Conservation (phyloP, 2,797 vertebrate genomes). For the Anguilla anguilla region DNA sequence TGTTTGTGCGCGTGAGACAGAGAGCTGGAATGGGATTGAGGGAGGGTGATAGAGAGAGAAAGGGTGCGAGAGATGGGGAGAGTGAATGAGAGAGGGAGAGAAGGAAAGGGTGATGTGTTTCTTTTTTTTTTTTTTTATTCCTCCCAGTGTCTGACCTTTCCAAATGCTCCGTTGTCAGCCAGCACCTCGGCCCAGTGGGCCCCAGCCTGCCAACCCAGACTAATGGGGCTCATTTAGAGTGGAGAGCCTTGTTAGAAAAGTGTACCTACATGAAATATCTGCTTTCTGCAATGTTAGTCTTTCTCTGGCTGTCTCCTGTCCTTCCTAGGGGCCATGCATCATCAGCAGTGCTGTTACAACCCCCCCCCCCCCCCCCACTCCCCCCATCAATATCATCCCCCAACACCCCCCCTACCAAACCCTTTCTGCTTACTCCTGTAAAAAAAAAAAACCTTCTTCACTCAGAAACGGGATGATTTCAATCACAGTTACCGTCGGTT, state of each 20-base stretch:
- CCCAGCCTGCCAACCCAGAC: slow-evolving; percentile 41
- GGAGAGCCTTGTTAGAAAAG: slow-evolving; percentile 48
- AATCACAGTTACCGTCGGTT: slow-evolving; percentile 45
- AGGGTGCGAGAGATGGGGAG: neutral
- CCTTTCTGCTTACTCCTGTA: slow-evolving; percentile 18
- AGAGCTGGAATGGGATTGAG: neutral
- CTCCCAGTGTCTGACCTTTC: slow-evolving; percentile 59
- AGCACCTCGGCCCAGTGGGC: slow-evolving; percentile 44
- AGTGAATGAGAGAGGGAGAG: neutral
- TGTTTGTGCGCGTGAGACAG: neutral
- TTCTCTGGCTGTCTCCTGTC: slow-evolving; percentile 30
- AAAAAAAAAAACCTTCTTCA: slow-evolving; percentile 17
- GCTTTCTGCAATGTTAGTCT: slow-evolving; percentile 43
- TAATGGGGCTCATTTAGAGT: slow-evolving; percentile 59
- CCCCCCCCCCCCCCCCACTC: neutral
- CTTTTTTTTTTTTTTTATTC: slow-evolving; percentile 31
- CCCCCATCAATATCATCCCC: neutral
- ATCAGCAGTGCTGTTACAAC: slow-evolving; percentile 20
- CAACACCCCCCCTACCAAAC: neutral
- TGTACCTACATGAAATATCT: slow-evolving; percentile 47
- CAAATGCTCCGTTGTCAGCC: slow-evolving; percentile 63
- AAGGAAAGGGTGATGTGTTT: slow-evolving; percentile 13
- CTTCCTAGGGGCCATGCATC: slow-evolving; percentile 39
- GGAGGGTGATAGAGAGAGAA: neutral
- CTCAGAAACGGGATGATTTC: slow-evolving; percentile 28